Percentiles rank a stretch among this genome's conserved stretches.
Conservation (phyloP, 2,888 invertebrate genomes). For the Drosophila seclusa region DNA sequence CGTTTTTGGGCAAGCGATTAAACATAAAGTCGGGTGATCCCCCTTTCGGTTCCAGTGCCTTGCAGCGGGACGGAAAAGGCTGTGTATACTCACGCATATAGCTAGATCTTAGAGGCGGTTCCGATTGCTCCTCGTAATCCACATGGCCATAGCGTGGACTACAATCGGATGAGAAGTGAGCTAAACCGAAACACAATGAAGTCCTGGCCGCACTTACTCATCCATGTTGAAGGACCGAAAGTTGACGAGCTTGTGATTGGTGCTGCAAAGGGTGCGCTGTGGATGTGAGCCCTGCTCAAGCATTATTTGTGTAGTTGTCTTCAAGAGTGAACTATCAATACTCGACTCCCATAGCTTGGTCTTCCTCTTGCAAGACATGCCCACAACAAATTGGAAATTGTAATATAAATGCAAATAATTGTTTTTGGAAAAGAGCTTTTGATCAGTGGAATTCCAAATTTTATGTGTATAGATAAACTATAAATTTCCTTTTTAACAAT, state of each 20-base stretch:
- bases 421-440: background rate
- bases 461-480: background rate
- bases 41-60: conserved; percentile 35
- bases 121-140: conserved; percentile 35
- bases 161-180: background rate
- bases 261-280: conserved; percentile 37
- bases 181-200: too few species aligned
- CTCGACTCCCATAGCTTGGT: conserved; percentile 56
- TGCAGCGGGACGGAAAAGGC: conserved; percentile 55
- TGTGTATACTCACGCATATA: conserved; percentile 57
- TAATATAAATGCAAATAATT: background rate
- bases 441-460: conserved; percentile 1
- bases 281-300: conserved; percentile 58
- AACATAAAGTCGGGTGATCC: conserved; percentile 62
- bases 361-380: conserved; percentile 53
- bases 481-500: background rate
- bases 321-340: conserved; percentile 40
- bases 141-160: conserved; percentile 63
- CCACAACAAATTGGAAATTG: background rate
- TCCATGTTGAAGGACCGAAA: conserved; percentile 71
- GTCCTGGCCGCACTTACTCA: conserved; percentile 52
- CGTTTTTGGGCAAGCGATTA: conserved; percentile 67
- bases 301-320: conserved; percentile 67
- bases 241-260: conserved; percentile 60
- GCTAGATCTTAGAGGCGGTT: conserved; percentile 45